Base-by-base conservation (phyloP, 2,113 vertebrate genomes). In the Dolichotis patagonum region DNA sequence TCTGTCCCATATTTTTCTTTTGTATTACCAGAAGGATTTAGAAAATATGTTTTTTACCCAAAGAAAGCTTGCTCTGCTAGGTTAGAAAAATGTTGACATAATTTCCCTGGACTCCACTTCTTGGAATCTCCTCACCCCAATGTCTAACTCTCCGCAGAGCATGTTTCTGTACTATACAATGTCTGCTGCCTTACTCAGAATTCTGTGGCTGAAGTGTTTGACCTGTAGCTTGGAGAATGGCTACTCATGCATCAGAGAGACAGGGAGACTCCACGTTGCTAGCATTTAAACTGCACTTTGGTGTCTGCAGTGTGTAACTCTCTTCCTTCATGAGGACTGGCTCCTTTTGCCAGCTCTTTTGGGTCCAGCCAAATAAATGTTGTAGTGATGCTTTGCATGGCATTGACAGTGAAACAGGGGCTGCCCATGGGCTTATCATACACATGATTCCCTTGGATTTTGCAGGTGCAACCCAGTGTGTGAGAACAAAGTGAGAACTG, bases 71-170 rank as follows among this genome's bases (percentile, higher is more conserved):
- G 26, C 46, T 94, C n/a, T 58, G 30, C 35, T 88, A 73, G 30
- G 26, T 80, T 88, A 65, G 85, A 95, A 85, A 95, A 91, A 91
- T 91, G 35, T 90, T 96, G 77, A 87, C 77, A 24, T 90, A 78
- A 75, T 83, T 28, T 54, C 84, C 46, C 9, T 71, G 35, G 7
- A 56, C 35, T 49, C 7, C 1, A 52, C 13, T 83, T 5, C 30
- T 5, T 28, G 24, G 41, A 12, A 28, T 83, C 7, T 17, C 7
- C 3, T 58, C n/a, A 35, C 30, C 10, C 3, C 35, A 20, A 1
- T 38, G 24, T 62, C 16, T 43, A 38, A 62, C 30, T 62, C 54
- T 69, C 83, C 17, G n/a, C 17, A 75, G 3, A 87, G 26, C 1
- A 3, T 54, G 54, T 87, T 41, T 38, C n/a, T 85, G 32, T 3